Evolutionary conservation across 2,888 invertebrate species (phyloP), one percentile per base, ranked within the genome.

Genomic region (Pachycephus smyrnensis): DNA sequence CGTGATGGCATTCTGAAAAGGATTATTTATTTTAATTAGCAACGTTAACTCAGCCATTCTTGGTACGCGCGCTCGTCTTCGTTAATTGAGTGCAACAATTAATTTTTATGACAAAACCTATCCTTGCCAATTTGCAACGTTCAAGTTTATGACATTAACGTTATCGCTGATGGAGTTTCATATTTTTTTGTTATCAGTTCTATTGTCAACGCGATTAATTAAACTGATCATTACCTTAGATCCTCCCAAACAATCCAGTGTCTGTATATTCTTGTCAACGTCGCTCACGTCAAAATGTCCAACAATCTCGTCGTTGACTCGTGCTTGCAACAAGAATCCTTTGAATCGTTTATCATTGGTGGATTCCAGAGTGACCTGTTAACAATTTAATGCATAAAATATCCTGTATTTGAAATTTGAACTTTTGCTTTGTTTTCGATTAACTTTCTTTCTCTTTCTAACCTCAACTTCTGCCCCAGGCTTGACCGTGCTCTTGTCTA

Each of bases 291-390:
- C 11, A 75, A 78, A 78, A 15, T 68, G 32, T 68, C 78, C 78
- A 15, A 78, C 31, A 31, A 73, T 68, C 12, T 32, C 33, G 2
- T 75, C 33, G 12, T 40, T 71, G 0, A 33, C 32, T 37, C 73
- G 73, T 55, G 75, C 78, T 69, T 76, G 12, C 37, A 75, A 4
- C 33, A 78, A 23, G 31, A 78, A 78, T 68, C 78, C 78, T 73
- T 78, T 78, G 78, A 78, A 78, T 75, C 11, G 6, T 23, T 35
- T 75, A 0, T 30, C 73, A 4, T 76, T 68, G 12, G 15, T 35
- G 23, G 40, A 40, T 9, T 40, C 55, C 33, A 78, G 11, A 55
- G 73, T 76, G 15, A 78, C 68, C 78, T 78, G 36, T 11, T 2
- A 11, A 55, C 35, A 71, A 31, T 71, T 71, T 9, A 23, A 71